These are phyloP conservation scores for Channa striata DNA, from an alignment of 2,797 vertebrate species.

Conservation along the genomic window DNA sequence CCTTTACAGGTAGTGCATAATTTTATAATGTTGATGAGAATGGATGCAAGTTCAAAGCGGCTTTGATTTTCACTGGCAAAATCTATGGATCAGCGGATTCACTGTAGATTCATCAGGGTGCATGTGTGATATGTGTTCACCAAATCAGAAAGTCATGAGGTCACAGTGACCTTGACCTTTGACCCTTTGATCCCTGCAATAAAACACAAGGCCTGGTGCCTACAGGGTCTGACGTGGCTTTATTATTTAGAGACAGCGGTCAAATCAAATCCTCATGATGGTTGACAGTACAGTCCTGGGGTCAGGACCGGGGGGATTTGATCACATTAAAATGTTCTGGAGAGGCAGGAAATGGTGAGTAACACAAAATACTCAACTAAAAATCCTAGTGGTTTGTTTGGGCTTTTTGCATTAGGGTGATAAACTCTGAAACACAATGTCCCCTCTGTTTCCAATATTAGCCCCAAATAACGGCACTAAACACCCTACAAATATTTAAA, in stretches of 20 bases:
- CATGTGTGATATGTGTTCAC: no score
- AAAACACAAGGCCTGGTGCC: neutral
- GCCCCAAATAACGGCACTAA: neutral
- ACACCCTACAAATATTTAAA: neutral
- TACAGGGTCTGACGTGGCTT: neutral
- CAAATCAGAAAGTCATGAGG: no score
- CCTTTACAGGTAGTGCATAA: no score
- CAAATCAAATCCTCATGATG: neutral
- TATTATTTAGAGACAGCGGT: neutral
- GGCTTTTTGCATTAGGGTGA: neutral
- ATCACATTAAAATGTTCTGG: neutral
- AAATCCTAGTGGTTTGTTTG: neutral
- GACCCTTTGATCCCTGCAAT: no score
- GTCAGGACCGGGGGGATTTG: neutral
- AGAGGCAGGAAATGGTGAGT: neutral
- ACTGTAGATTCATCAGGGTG: no score
- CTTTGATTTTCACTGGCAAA: no score
- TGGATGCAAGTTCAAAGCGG: no score
- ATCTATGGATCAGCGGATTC: no score
- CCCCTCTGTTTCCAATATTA: no score
- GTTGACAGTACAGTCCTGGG: neutral
- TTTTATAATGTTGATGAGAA: no score
- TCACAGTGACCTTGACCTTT: no score
- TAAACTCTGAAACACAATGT: no score
- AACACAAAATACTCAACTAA: constrained; percentile 1